Percentiles rank a stretch among this genome's conserved stretches.
Conservation (phyloP, 2,888 invertebrate genomes). For the Megamerina dolium region DNA sequence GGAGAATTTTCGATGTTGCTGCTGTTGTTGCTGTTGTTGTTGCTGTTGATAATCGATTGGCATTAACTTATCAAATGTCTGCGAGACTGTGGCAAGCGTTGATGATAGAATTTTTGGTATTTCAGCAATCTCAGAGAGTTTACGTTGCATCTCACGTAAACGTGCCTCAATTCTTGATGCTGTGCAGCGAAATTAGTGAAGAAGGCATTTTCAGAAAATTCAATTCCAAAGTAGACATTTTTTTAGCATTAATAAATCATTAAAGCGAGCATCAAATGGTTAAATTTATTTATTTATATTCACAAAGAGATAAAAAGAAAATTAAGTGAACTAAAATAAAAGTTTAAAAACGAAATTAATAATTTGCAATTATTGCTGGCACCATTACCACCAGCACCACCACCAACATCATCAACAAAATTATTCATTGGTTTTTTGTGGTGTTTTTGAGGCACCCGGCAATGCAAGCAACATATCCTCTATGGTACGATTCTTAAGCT, state of each 20-base stretch:
- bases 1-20: conserved; percentile 29
- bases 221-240: neutral
- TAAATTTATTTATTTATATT: too few relatives aligned
- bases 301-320: too few relatives aligned
- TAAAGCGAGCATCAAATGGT: too few relatives aligned
- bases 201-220: too few relatives aligned
- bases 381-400: too few relatives aligned
- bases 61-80: conserved; percentile 41
- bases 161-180: conserved; percentile 36
- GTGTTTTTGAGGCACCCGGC: conserved; percentile 39
- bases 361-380: neutral
- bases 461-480: conserved; percentile 48
- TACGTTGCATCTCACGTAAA: conserved; percentile 46
- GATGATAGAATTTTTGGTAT: conserved; percentile 46
- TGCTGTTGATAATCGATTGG: conserved; percentile 17
- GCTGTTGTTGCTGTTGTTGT: neutral
- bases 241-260: too few relatives aligned
- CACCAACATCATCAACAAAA: too few relatives aligned
- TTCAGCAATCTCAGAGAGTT: conserved; percentile 47
- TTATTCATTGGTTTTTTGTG: too few relatives aligned
- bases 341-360: too few relatives aligned
- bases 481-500: conserved; percentile 42
- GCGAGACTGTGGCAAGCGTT: conserved; percentile 46
- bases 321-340: too few relatives aligned
- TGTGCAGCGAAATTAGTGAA: too few relatives aligned